phyloP scores from a whole-genome alignment of 2,113 vertebrate genomes.

The Sterrhoptilus dennistouni region DNA sequence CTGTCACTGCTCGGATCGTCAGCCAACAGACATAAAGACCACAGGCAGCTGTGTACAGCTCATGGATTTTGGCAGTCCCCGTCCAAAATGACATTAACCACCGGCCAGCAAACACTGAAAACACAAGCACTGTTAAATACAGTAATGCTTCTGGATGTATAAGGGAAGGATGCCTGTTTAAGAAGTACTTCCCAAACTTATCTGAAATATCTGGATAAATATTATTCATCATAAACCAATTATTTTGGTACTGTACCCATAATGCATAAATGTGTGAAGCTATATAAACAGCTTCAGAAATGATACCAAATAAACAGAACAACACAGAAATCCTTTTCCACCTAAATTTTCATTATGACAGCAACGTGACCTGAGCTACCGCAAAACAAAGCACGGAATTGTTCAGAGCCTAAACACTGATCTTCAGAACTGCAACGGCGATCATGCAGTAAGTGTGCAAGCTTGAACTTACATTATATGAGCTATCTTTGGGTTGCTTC shows the following conservation, averaged over 20 bases:
- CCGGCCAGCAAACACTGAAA: constrained; percentile 92
- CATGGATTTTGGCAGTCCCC: constrained; percentile 95
- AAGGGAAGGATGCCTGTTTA: background rate
- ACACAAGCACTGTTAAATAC: constrained; percentile 54
- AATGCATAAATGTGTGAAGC: background rate
- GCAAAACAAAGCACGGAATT: background rate
- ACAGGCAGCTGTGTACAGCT: constrained; percentile 96
- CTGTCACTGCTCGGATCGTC: constrained; percentile 90
- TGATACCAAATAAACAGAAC: background rate
- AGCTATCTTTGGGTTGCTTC: background rate
- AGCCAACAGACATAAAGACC: constrained; percentile 98
- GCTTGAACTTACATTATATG: background rate
- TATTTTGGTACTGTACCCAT: background rate
- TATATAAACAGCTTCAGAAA: background rate
- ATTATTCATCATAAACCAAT: background rate
- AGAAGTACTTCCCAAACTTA: background rate
- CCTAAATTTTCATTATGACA: background rate
- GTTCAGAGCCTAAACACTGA: background rate
- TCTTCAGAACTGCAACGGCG: background rate
- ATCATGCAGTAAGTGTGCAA: background rate
- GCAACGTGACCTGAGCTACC: background rate
- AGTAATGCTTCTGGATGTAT: background rate
- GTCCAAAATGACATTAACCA: constrained; percentile 99
- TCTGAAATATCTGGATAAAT: background rate
- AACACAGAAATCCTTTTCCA: accelerated